Evolutionary conservation across 2,797 vertebrate species (phyloP), one percentile per base, ranked within the genome.

Genomic region (Bryconaethiops microstoma): DNA sequence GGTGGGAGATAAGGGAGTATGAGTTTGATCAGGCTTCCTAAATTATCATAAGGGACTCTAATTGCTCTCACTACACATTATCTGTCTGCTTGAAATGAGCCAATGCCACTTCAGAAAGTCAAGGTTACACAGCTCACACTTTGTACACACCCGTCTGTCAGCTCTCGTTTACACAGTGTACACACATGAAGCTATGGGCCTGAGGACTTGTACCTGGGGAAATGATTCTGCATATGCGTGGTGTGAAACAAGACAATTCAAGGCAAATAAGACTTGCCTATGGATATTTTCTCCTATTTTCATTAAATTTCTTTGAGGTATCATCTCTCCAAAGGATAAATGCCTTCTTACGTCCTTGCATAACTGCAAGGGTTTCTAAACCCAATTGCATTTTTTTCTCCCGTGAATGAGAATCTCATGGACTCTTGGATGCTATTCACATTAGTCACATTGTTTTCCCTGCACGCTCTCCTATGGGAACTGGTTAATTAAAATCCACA

Each of bases 401-500:
- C 59, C 48, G 25, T 21, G 29, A 71, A 60, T 72, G 42, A 76
- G 78, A 60, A 62, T 80, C 69, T 67, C 40, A 59, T 69, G 74
- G 77, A 83, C 42, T 73, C 76, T 64, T 67, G 54, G 60, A 73
- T 74, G 78, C 60, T 77, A 60, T 80, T 77, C 69, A 23, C 62
- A 76, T 84, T 77, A 80, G 78, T 80, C 78, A 78, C 76, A 84
- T 78, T 78, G 70, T 77, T 73, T 73, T 73, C 70, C 68, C 74
- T 57, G 21, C 75, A 74, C 69, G 77, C 74, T 69, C 55, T 87
- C 87, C 79, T 86, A 83, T 84, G 76, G 82, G 78, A 86, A 79
- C 80, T 65, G 69, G 83, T 78, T 77, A 76, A 89, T 85, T 87
- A 82, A 83, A 86, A 86, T 82, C 72, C 78, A 70, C n/a, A 21